Percentiles rank a stretch among this genome's conserved stretches.
phyloP scores from a whole-genome alignment of 2,888 invertebrate species.

The Pilophorus perplexus region DNA sequence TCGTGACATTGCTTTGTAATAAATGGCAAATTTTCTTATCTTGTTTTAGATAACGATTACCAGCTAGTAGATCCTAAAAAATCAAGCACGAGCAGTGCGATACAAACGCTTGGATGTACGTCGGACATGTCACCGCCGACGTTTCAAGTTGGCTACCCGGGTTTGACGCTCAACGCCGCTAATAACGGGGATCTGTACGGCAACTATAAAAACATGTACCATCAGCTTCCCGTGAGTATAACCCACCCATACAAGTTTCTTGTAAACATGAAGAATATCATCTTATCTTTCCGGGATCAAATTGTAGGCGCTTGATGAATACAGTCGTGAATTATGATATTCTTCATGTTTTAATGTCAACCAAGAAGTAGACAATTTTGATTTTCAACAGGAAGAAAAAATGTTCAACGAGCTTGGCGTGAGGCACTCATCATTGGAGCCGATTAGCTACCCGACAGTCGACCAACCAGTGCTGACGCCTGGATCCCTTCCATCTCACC shows the following conservation, averaged over 20 bases:
- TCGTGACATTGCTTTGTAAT: not conserved
- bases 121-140: slow-evolving; percentile 47
- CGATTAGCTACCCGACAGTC: not conserved
- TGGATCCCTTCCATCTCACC: slow-evolving; percentile 48
- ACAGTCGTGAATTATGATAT: not conserved
- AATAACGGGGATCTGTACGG: slow-evolving; percentile 49
- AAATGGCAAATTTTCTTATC: not conserved
- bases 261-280: too few species aligned
- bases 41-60: slow-evolving; percentile 65
- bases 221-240: slow-evolving; percentile 16
- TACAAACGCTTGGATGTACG: slow-evolving; percentile 10
- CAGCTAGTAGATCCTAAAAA: slow-evolving; percentile 58
- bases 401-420: slow-evolving; percentile 25
- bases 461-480: slow-evolving; percentile 52
- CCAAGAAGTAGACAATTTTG: not conserved
- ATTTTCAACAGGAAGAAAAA: slow-evolving; percentile 20
- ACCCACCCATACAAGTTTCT: too few species aligned
- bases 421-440: slow-evolving; percentile 9
- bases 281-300: too few species aligned
- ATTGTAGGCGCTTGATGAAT: too few species aligned
- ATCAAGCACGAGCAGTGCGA: slow-evolving; percentile 19
- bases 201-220: slow-evolving; percentile 49
- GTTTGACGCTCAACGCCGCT: slow-evolving; percentile 48
- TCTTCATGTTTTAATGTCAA: not conserved
- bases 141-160: slow-evolving; percentile 50